Conservation (phyloP, 2,113 vertebrate genomes). For the Eubucco bourcierii region DNA sequence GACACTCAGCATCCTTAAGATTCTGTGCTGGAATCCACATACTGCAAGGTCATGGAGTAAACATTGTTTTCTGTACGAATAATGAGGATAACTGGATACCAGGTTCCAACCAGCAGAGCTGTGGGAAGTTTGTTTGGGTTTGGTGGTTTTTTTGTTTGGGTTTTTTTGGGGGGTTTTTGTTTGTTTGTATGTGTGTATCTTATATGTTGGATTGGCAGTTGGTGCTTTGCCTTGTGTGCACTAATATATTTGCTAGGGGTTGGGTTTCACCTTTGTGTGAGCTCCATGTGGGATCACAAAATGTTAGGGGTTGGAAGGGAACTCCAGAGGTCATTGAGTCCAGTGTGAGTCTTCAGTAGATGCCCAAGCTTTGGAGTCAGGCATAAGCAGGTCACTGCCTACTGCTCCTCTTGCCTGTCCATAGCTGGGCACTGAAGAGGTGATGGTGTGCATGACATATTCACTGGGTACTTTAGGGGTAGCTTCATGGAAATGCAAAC, state of each 20-base stretch:
- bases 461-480: neutral
- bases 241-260: neutral
- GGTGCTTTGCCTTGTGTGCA: neutral
- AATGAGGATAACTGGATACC: neutral
- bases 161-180: neutral
- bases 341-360: neutral
- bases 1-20: neutral
- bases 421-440: neutral
- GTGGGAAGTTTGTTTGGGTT: neutral
- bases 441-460: neutral
- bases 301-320: too few relatives aligned
- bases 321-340: too few relatives aligned
- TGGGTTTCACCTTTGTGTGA: neutral
- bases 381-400: neutral
- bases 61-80: fast-evolving
- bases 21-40: neutral
- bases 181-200: too few relatives aligned
- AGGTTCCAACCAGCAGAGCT: neutral
- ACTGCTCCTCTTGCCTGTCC: neutral
- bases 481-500: neutral
- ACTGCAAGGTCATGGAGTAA: neutral
- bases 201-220: neutral
- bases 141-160: too few relatives aligned
- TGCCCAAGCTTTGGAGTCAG: fast-evolving
- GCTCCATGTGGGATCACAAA: neutral